Evolutionary conservation across 1,140 invertebrate species (phyloP).

Genomic region (Drosophila suzukii): DNA sequence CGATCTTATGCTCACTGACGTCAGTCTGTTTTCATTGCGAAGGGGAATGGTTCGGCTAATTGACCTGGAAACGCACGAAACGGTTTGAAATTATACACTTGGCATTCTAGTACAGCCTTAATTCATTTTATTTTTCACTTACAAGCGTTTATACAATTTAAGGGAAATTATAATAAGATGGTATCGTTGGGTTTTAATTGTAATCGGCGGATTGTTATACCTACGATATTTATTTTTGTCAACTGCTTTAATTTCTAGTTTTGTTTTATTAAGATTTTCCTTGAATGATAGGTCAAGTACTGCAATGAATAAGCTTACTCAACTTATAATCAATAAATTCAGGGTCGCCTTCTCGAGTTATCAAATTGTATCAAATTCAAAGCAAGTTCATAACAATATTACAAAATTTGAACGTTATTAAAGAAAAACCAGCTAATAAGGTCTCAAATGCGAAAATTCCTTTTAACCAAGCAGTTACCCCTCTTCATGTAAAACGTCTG

Average conservation of each 20-base stretch:
- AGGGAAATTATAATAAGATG: not conserved
- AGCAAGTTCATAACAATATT: not conserved
- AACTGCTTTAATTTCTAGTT: not conserved
- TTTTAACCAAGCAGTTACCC: not conserved
- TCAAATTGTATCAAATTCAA: no score
- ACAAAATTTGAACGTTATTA: not conserved
- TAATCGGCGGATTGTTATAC: not conserved
- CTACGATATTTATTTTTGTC: no score
- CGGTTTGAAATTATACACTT: conserved; percentile 3
- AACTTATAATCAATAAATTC: not conserved
- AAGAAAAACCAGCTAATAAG: no score
- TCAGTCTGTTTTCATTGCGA: conserved; percentile 16
- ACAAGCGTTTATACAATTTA: not conserved
- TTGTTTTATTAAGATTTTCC: not conserved
- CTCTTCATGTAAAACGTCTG: not conserved
- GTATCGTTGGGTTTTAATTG: not conserved
- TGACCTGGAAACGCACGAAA: conserved; percentile 30
- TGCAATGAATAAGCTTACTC: not conserved
- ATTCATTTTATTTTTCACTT: conserved; percentile 3
- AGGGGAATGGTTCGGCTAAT: conserved; percentile 11
- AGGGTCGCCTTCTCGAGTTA: not conserved
- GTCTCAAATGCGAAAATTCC: not conserved
- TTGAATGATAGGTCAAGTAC: not conserved
- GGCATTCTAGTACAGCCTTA: not conserved
- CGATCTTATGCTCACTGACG: conserved; percentile 54